Evolutionary conservation across 2,888 invertebrate genomes (phyloP).

Genomic region (Himalopsyche kuldschensis): DNA sequence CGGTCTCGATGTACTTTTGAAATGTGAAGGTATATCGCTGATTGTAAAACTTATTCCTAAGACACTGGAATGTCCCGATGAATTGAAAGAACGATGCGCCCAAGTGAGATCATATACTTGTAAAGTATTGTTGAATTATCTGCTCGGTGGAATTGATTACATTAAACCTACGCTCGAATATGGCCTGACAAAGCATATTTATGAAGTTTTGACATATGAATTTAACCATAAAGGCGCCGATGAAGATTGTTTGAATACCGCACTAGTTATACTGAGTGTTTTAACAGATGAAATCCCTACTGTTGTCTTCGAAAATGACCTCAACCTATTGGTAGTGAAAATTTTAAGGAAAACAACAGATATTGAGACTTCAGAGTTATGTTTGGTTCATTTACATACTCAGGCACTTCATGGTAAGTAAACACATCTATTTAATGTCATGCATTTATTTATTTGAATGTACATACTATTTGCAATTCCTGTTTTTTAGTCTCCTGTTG

Average conservation of each 20-base stretch:
- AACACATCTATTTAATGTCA: slow-evolving; percentile 11
- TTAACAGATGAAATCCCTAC: slow-evolving; percentile 66
- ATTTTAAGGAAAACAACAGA: slow-evolving; percentile 67
- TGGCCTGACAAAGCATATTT: slow-evolving; percentile 58
- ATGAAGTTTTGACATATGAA: slow-evolving; percentile 56
- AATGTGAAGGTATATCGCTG: slow-evolving; percentile 43
- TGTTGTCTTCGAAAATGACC: slow-evolving; percentile 57
- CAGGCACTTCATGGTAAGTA: slow-evolving; percentile 74
- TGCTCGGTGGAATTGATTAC: slow-evolving; percentile 71
- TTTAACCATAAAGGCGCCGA: slow-evolving; percentile 54
- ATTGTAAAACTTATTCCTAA: slow-evolving; percentile 30
- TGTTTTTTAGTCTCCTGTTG: too few species aligned
- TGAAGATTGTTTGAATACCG: slow-evolving; percentile 60
- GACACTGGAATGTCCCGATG: slow-evolving; percentile 12
- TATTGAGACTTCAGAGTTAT: slow-evolving; percentile 73
- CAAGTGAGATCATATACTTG: slow-evolving; percentile 67
- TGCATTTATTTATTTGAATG: neutral
- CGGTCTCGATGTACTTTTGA: slow-evolving; percentile 59
- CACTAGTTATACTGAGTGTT: slow-evolving; percentile 63
- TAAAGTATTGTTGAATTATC: slow-evolving; percentile 79
- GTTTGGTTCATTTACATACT: slow-evolving; percentile 73
- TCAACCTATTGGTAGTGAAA: slow-evolving; percentile 64
- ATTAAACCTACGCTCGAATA: slow-evolving; percentile 63
- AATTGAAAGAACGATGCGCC: slow-evolving; percentile 18
- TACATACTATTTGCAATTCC: neutral